These are phyloP conservation scores for Cephus runcator DNA, from an alignment of 2,888 invertebrate genomes.

Conservation along the genomic window DNA sequence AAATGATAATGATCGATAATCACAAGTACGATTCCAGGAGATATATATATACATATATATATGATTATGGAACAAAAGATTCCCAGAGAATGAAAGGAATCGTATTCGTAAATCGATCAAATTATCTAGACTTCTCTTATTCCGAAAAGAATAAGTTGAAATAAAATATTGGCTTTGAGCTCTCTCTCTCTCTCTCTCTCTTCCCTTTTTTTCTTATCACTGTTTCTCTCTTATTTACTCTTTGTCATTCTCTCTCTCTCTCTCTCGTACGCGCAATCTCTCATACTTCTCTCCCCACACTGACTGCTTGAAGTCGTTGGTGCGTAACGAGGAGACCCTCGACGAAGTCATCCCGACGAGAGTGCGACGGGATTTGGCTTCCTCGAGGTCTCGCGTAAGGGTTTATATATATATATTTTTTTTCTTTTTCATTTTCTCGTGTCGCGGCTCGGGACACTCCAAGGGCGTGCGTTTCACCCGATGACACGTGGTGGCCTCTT, in stretches of 20 bases:
- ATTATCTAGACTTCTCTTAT: neutral
- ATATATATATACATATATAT: slow-evolving; percentile 39
- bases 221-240: neutral
- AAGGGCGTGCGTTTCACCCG: neutral
- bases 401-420: neutral
- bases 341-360: too few species aligned
- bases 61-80: too few species aligned
- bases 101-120: slow-evolving; percentile 11
- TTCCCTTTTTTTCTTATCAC: neutral
- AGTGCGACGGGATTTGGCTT: too few species aligned
- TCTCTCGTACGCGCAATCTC: neutral
- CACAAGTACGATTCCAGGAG: slow-evolving; percentile 55
- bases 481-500: slow-evolving; percentile 8
- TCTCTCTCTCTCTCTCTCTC: neutral
- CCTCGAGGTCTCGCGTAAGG: too few species aligned
- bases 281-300: neutral
- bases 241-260: neutral
- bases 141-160: neutral
- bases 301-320: too few species aligned
- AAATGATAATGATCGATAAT: slow-evolving; percentile 11
- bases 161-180: neutral
- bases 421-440: slow-evolving; percentile 19
- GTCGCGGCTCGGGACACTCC: too few species aligned
- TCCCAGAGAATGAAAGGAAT: slow-evolving; percentile 19
- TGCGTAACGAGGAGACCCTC: too few species aligned